These are phyloP conservation scores for Cryptus armator DNA, from an alignment of 2,888 invertebrate species.

Conservation along the genomic window DNA sequence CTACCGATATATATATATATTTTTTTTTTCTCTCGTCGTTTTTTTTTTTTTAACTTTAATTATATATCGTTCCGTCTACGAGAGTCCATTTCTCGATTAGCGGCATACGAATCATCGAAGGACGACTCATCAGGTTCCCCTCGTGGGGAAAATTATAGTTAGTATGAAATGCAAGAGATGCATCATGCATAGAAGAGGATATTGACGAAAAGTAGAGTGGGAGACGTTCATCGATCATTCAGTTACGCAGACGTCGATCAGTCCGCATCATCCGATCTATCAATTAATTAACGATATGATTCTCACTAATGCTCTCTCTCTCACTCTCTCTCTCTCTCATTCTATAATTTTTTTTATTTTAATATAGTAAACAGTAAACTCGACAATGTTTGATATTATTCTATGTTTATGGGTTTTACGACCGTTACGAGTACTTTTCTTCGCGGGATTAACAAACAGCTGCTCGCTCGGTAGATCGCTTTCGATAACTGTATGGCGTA, in stretches of 20 bases:
- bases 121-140: conserved; percentile 23
- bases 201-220: conserved; percentile 6
- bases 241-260: not conserved
- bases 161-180: not conserved
- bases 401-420: conserved; percentile 35
- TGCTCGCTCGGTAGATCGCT: conserved; percentile 33
- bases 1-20: not conserved
- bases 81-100: not conserved
- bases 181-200: conserved; percentile 9
- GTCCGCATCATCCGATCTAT: conserved; percentile 4
- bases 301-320: not conserved
- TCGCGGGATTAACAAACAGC: conserved; percentile 39
- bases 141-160: conserved; percentile 20
- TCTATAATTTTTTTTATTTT: not conserved
- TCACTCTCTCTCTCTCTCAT: not conserved
- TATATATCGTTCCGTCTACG: conserved; percentile 22
- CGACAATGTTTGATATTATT: not conserved
- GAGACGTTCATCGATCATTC: conserved; percentile 13
- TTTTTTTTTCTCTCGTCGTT: not conserved
- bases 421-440: conserved; percentile 48
- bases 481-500: conserved; percentile 46
- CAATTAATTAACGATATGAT: conserved; percentile 1
- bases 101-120: conserved; percentile 28
- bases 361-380: not conserved
- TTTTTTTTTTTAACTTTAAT: conserved; percentile 19